Evolutionary conservation across 1,140 invertebrate genomes (phyloP), one percentile per base, ranked within the genome.

Genomic region (Rhopalosiphum padi): DNA sequence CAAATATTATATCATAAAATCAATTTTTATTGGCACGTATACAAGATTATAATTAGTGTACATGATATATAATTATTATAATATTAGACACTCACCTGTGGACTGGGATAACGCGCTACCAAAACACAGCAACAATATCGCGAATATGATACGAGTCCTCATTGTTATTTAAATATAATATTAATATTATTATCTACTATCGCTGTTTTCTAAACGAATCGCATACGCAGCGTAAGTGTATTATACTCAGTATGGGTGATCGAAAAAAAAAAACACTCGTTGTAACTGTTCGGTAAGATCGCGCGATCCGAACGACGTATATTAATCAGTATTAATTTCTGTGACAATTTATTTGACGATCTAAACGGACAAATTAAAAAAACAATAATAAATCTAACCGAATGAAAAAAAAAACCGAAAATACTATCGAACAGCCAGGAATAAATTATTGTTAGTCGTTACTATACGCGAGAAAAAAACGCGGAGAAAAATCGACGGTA

Each of bases 91-190:
- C 88, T 90, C 53, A 90, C 88, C 53, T 43, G 51, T 37, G 37
- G 35, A 30, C 88, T 90, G 88, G 88, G 37, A 37, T 9, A 37
- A 43, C 5, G 68, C 41, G 48, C 30, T 22, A 48, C 91, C 77
- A 53, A 92, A 85, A 92, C 37, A 83, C 35, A 92, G 22, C 46
- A 91, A 37, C 22, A 91, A 35, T 37, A 51, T 51, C 46, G 46
- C 82, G 55, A 41, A 92, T 21, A n/a, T 82, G 82, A 37, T 48
- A 22, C 30, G 15, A 77, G 60, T 85, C 30, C 48, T 92, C 91
- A 82, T 85, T 37, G 8, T 85, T 41, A 25, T 25, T 23, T 77
- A 77, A 77, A n/a, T 35, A 77, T 30, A 18, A 11, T n/a, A 77
- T 25, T 11, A 23, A 41, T 41, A 85, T 86, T 48, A 30, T 30